These are phyloP conservation scores for Drosophila virilis DNA, from an alignment of 1,140 invertebrate genomes.

Conservation along the genomic window DNA sequence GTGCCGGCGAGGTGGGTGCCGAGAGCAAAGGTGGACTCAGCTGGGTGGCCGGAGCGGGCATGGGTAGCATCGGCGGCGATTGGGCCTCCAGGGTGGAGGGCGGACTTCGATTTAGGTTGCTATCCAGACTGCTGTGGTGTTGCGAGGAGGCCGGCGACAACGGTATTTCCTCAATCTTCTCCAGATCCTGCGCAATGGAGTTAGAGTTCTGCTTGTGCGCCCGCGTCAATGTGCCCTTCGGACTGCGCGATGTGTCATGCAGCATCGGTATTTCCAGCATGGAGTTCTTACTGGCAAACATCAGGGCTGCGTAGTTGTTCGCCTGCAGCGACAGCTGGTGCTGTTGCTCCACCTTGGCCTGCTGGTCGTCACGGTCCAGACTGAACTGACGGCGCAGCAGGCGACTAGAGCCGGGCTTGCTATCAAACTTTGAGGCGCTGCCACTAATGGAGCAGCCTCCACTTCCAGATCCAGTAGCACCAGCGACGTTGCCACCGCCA, in stretches of 20 bases:
- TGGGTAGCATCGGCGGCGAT: constrained; percentile 55
- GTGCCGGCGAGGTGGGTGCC: constrained; percentile 75
- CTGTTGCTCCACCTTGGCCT: constrained; percentile 72
- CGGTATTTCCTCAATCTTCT: constrained; percentile 89
- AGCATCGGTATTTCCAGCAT: constrained; percentile 77
- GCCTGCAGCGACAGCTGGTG: constrained; percentile 71
- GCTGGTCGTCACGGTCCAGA: constrained; percentile 87
- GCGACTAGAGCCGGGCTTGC: constrained; percentile 84
- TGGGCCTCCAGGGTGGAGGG: constrained; percentile 74
- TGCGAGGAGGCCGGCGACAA: constrained; percentile 82
- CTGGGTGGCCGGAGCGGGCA: constrained; percentile 3
- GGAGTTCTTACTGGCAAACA: constrained; percentile 61
- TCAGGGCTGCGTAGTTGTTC: constrained; percentile 59
- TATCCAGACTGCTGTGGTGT: constrained; percentile 80
- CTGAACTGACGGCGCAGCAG: constrained; percentile 89
- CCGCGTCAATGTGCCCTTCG: constrained; percentile 70
- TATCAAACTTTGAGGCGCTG: constrained; percentile 59
- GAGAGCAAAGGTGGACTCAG: constrained; percentile 66
- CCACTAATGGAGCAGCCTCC: constrained; percentile 50
- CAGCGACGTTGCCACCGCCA: constrained; percentile 23
- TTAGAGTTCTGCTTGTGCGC: constrained; percentile 90
- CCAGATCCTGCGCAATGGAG: constrained; percentile 88
- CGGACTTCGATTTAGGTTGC: constrained; percentile 81
- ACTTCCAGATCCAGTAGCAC: constrained; percentile 41
- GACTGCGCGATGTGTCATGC: constrained; percentile 73